Evolutionary conservation across 2,888 invertebrate species (phyloP), one percentile per base, ranked within the genome.

Genomic region (Fabriciana adippe): DNA sequence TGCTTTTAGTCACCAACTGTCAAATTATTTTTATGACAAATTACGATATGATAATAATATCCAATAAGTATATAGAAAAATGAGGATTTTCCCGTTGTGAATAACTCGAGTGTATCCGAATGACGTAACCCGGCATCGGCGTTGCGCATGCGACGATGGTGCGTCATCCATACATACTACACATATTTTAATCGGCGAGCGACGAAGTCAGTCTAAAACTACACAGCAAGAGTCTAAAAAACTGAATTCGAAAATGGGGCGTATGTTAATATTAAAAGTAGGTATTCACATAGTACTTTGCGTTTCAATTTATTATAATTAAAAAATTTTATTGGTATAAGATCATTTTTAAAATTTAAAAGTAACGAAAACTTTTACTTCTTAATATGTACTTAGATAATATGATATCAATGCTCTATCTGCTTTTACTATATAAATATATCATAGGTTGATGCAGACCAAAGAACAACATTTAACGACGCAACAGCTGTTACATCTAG

Each of bases 91-190:
- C 66, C 69, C 66, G 50, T 31, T 48, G 55, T 55, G 54, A 35
- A 55, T 48, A 21, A 31, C 61, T 57, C 51, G 57, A 66, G 56
- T 59, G 57, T 64, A 53, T 65, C 26, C 55, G 53, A 21, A 48
- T 70, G 72, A 72, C 70, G 72, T 64, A 72, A 70, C 57, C 71
- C 21, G 14, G 18, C 59, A 50, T 45, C 48, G 13, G 48, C 47
- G 41, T 68, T 72, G 70, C 72, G 69, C 59, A 51, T 67, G 67
- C 63, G 69, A 35, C 64, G 50, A 2, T 26, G 55, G 6, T 35
- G 66, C 66, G 72, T 68, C 72, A 70, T 51, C 8, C 60, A 26
- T 13, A 26, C 26, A 26, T 26, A 53, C 51, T 51, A 62, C 67
- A 54, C 59, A 54, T 11, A 35, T 54, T 65, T 47, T 26, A 55